These are phyloP conservation scores for Apistogramma diplotaenia DNA, from an alignment of 2,113 vertebrate genomes.

Conservation along the genomic window DNA sequence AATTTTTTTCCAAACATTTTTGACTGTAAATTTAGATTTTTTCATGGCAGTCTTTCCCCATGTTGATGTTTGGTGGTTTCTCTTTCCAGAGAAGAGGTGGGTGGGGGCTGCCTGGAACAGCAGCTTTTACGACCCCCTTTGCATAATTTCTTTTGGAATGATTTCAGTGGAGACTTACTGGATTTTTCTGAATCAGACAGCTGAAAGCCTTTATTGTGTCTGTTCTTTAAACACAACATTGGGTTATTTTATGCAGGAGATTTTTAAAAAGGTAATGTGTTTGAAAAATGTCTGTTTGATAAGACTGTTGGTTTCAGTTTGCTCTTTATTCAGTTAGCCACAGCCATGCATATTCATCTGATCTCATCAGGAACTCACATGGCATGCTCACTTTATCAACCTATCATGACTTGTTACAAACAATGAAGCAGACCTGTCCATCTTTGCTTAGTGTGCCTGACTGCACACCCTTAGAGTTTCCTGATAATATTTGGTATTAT, in stretches of 20 bases:
- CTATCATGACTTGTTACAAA: not conserved
- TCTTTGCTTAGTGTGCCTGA: not conserved
- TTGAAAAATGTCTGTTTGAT: not conserved
- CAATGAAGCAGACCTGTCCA: not conserved
- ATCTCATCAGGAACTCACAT: not conserved
- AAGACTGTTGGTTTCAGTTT: not conserved
- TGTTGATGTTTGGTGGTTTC: conserved; percentile 7
- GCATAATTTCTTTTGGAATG: not conserved
- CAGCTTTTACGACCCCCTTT: not conserved
- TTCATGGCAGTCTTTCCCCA: not conserved
- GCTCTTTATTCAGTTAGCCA: not conserved
- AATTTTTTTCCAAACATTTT: not conserved
- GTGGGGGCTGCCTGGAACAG: not conserved
- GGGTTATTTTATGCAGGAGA: not conserved
- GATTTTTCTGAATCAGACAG: not conserved
- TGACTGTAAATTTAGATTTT: not conserved
- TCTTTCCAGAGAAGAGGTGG: conserved; percentile 23
- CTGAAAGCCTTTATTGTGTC: not conserved
- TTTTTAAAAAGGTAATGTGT: not conserved
- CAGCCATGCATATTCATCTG: not conserved
- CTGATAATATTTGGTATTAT: not conserved
- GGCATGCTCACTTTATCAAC: not conserved
- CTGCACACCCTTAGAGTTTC: not conserved
- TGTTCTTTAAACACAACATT: not conserved
- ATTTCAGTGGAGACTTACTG: not conserved